Base-by-base conservation (phyloP, 1,140 invertebrate genomes). In the Sarcophaga peregrina region DNA sequence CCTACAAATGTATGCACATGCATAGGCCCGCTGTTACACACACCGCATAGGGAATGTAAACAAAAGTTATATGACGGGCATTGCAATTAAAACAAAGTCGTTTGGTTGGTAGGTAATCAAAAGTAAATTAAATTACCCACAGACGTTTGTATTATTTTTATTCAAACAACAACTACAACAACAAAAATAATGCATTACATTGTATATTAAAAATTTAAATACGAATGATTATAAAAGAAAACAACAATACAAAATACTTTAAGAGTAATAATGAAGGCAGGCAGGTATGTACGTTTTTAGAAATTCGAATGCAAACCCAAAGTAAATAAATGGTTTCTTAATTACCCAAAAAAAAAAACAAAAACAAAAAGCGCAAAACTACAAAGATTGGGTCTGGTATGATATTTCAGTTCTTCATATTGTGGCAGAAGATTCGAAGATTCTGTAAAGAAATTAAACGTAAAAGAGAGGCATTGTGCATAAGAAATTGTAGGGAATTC, bases 311-410 rank as follows among this genome's bases (percentile, higher is more conserved):
- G 15, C 54, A 13, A 37, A 37, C 54, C 13, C 54, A 76, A 46
- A 46, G 45, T 11, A 15, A 45, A 76, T 15, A 76, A 76, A 76
- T 76, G 73, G 17, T 47, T 76, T 76, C 74, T 76, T 76, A 76
- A 76, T 76, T 76, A 76, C 74, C 74, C 45, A 13, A 72, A 72
- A 1, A 58, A n/a, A n/a, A n/a, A n/a, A n/a, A n/a, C n/a, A n/a
- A n/a, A n/a, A n/a, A n/a, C n/a, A n/a, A n/a, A n/a, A 58, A 58
- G 54, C 54, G 54, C 54, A 58, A 58, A 58, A 58, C 54, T 58
- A 58, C 54, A 58, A 58, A 58, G 54, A 58, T 13, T 58, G 15
- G 10, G 52, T 54, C 8, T 54, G 52, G 9, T 13, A 7, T n/a
- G 15, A n/a, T 13, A 58, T 58, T 58, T 58, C 54, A n/a, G n/a